Evolutionary conservation across 1,140 invertebrate genomes (phyloP).

Genomic region (Drosophila chauvacae): DNA sequence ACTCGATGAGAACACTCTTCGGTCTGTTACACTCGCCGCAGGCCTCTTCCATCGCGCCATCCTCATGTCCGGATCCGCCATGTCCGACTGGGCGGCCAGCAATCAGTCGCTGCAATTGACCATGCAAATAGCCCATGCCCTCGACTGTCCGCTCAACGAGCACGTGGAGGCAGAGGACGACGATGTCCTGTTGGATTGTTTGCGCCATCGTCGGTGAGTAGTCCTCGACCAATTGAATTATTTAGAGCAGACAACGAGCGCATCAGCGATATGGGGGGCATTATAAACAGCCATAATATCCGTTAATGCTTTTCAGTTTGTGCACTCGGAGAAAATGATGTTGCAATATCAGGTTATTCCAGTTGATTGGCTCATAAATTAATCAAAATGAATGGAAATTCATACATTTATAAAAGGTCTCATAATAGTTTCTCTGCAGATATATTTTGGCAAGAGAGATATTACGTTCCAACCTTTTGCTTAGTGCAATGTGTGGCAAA

Average conservation of each 20-base stretch:
- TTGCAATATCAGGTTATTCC: background rate
- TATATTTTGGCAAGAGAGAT: background rate
- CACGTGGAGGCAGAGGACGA: conserved; percentile 86
- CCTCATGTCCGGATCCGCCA: conserved; percentile 96
- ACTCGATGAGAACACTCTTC: conserved; percentile 31
- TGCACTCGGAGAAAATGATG: background rate
- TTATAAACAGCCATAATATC: conserved; percentile 54
- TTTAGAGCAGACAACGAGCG: conserved; percentile 47
- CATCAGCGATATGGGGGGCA: conserved; percentile 16
- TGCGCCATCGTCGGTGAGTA: conserved; percentile 86
- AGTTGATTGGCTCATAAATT: no score
- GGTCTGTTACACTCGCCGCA: conserved; percentile 74
- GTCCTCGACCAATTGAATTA: conserved; percentile 63
- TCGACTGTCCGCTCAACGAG: conserved; percentile 89
- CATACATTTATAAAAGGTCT: no score
- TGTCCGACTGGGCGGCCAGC: conserved; percentile 95
- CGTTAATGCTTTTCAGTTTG: conserved; percentile 40
- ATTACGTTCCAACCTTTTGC: background rate
- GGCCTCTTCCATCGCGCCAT: conserved; percentile 96
- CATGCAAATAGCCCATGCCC: conserved; percentile 90
- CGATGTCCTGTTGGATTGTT: conserved; percentile 85
- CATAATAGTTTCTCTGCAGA: background rate
- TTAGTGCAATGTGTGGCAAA: conserved; percentile 4
- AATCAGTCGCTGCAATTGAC: conserved; percentile 92
- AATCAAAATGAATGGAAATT: background rate